Percentiles rank a stretch among this genome's conserved stretches.
Conservation (phyloP, 2,797 vertebrate species). For the Delichon dasypus region DNA sequence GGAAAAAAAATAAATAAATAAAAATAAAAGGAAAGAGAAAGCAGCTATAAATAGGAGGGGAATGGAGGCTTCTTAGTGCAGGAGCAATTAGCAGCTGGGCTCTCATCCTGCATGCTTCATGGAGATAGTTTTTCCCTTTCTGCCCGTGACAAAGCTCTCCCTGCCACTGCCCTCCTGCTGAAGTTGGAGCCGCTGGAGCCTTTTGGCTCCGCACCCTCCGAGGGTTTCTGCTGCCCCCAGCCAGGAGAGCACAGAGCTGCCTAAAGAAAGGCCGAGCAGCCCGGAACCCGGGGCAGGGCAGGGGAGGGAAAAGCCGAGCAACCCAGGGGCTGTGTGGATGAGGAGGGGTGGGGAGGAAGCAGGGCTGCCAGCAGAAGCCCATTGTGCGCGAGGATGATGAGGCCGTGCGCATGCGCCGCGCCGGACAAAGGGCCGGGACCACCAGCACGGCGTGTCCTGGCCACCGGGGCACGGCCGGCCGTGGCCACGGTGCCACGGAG, state of each 20-base stretch:
- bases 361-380: no score
- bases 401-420: not conserved
- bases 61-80: conserved; percentile 27
- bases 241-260: not conserved
- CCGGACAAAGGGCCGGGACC: conserved; percentile 35
- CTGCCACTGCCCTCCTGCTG: conserved; percentile 11
- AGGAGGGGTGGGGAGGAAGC: not conserved
- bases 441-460: not conserved
- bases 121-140: not conserved
- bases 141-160: conserved; percentile 10
- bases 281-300: fast-evolving
- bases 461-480: not conserved
- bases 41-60: conserved; percentile 45
- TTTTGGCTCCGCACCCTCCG: not conserved
- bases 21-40: not conserved
- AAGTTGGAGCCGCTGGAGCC: conserved; percentile 34
- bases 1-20: not conserved
- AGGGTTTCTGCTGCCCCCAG: not conserved
- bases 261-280: not conserved
- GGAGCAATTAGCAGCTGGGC: conserved; percentile 58
- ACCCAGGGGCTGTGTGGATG: not conserved
- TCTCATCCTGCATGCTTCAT: conserved; percentile 29
- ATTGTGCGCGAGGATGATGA: not conserved
- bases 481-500: fast-evolving
- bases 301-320: fast-evolving